Conservation (phyloP, 1,140 invertebrate species). For the Pteromalus puparum region DNA sequence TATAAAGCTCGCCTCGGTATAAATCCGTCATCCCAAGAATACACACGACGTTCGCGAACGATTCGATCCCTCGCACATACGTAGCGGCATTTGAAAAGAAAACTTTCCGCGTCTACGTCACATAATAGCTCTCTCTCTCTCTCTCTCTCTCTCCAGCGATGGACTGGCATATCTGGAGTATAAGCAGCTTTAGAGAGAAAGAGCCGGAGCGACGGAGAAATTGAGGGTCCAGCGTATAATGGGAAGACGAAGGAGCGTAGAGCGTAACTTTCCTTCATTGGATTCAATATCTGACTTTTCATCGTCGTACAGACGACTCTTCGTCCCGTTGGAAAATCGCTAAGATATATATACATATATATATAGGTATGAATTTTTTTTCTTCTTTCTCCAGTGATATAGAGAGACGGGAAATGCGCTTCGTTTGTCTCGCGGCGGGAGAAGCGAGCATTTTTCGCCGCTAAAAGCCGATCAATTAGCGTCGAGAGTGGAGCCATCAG, state of each 20-base stretch:
- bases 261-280: constrained; percentile 43
- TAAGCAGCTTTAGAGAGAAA: too few species aligned
- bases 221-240: constrained; percentile 38
- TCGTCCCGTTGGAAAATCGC: too few species aligned
- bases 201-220: constrained; percentile 10
- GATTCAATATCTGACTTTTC: constrained; percentile 17
- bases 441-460: not conserved
- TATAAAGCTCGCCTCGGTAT: too few species aligned
- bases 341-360: constrained; percentile 1
- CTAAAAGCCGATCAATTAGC: not conserved
- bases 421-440: not conserved
- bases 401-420: not conserved
- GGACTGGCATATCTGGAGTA: too few species aligned
- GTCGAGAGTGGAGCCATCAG: not conserved
- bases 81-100: too few species aligned
- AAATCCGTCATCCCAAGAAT: too few species aligned
- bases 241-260: not conserved
- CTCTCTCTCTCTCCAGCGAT: too few species aligned
- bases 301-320: too few species aligned
- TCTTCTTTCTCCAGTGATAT: not conserved
- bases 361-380: not conserved
- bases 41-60: too few species aligned
- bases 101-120: too few species aligned
- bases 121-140: too few species aligned
- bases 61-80: too few species aligned